A percentile compares a stretch with the other conserved stretches of the same genome.
Evolutionary conservation across 1,140 invertebrate species (phyloP).

Genomic region (Rhagoletis zephyria): DNA sequence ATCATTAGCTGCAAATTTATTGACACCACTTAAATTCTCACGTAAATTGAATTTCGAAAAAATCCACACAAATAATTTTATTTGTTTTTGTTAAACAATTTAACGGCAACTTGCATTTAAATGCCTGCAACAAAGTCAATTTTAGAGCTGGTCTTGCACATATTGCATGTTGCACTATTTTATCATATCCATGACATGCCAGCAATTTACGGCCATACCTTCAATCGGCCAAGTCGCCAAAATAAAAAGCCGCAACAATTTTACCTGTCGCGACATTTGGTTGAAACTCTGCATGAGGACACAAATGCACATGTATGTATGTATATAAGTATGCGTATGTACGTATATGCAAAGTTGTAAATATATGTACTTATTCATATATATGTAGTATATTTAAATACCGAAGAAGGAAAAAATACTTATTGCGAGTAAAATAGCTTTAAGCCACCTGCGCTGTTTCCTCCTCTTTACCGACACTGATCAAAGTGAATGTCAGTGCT

Average conservation of each 20-base stretch:
- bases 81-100: background rate
- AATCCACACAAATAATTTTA: background rate
- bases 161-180: background rate
- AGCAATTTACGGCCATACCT: constrained; percentile 8
- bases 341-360: no score
- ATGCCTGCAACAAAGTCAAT: background rate
- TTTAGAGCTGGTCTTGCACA: background rate
- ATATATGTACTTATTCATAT: no score
- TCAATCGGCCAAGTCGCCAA: background rate
- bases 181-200: background rate
- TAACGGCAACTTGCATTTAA: background rate
- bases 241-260: background rate
- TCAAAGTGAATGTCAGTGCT: no score
- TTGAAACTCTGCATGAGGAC: background rate
- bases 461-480: no score
- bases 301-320: background rate
- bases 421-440: no score
- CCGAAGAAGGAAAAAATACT: no score
- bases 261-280: background rate
- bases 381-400: no score
- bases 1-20: background rate
- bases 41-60: background rate
- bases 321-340: no score
- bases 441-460: no score
- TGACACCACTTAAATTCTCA: background rate